Percentiles rank a stretch among this genome's conserved stretches.
Evolutionary conservation across 2,113 vertebrate species (phyloP).

Genomic region (Ginglymostoma cirratum): DNA sequence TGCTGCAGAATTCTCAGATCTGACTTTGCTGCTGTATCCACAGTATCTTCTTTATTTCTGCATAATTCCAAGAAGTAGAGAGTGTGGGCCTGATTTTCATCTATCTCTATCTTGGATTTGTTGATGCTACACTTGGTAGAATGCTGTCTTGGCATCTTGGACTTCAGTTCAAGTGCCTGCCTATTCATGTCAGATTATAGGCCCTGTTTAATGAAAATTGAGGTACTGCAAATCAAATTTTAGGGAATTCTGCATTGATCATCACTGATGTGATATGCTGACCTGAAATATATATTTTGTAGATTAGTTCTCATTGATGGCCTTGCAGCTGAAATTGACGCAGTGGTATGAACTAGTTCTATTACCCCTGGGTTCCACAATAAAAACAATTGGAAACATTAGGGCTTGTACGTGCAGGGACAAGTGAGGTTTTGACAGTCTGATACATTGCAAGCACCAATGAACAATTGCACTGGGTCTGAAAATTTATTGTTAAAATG

Average conservation of each 20-base stretch:
- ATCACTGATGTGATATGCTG: neutral
- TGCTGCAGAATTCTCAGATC: no score
- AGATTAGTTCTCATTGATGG: neutral
- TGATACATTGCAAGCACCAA: neutral
- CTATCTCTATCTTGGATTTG: no score
- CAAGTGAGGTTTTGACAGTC: neutral
- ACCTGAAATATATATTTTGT: neutral
- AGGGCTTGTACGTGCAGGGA: neutral
- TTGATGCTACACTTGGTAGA: no score
- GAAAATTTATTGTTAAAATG: neutral
- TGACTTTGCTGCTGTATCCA: no score
- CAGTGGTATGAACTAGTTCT: neutral
- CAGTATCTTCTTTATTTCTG: no score
- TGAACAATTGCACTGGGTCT: neutral
- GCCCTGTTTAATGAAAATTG: neutral
- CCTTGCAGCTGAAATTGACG: neutral
- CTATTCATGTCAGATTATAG: neutral
- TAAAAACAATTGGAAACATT: neutral
- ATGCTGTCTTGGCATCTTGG: no score
- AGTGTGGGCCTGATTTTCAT: no score
- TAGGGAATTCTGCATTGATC: neutral
- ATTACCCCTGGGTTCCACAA: neutral
- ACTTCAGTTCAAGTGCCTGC: neutral
- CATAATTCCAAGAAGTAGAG: no score
- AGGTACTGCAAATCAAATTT: neutral